phyloP scores from a whole-genome alignment of 1,140 invertebrate genomes.

The Pemphigus obesinymphae region DNA sequence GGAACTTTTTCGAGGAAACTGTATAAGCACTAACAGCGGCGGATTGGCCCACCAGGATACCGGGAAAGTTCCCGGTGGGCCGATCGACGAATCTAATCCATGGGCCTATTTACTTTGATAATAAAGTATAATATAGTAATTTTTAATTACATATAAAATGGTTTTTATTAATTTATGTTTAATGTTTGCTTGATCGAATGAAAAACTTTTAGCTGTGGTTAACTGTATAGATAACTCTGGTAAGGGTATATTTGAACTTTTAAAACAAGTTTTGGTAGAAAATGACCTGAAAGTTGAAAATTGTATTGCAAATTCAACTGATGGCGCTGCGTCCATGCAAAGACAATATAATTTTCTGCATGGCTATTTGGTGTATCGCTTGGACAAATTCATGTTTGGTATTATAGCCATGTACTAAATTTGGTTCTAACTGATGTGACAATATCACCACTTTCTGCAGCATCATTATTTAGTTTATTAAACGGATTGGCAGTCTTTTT shows the following conservation, averaged over 20 bases:
- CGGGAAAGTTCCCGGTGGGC: no score
- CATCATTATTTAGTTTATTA: not conserved
- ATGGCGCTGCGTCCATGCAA: conserved; percentile 45
- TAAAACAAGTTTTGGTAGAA: not conserved
- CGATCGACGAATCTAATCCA: no score
- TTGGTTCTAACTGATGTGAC: not conserved
- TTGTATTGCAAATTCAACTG: conserved; percentile 43
- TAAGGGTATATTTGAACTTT: conserved; percentile 37
- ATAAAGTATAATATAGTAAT: no score
- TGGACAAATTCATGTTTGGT: no score
- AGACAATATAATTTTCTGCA: conserved; percentile 43
- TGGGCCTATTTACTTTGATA: no score
- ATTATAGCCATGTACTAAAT: not conserved
- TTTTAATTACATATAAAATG: no score
- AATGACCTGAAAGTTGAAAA: not conserved
- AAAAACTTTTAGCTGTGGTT: conserved; percentile 41
- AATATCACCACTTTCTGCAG: not conserved
- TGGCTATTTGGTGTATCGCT: conserved; percentile 4
- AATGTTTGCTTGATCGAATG: no score
- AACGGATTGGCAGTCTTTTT: not conserved
- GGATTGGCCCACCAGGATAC: no score
- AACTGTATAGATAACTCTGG: conserved; percentile 34
- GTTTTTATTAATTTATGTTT: no score
- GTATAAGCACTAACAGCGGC: no score
- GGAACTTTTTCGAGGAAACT: no score